Conservation (phyloP, 2,113 vertebrate genomes). For the Cricetomys ansorgei region DNA sequence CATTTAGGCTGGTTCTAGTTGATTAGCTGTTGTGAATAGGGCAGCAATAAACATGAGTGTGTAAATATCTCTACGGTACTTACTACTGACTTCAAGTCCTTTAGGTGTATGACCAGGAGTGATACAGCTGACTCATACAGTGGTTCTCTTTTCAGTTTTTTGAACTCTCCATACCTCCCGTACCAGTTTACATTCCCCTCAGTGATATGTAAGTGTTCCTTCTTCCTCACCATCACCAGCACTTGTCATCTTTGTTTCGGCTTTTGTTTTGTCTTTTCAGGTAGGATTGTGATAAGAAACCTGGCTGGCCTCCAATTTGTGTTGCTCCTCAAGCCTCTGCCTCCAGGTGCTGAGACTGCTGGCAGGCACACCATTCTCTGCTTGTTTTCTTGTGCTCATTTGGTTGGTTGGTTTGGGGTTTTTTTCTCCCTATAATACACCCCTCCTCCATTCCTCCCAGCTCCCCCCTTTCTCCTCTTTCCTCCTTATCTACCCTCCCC, state of each 20-base stretch:
- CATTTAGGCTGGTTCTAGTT: neutral
- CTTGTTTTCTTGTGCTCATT: no score
- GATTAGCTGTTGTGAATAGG: neutral
- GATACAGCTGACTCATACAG: fast-evolving
- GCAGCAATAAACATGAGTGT: neutral
- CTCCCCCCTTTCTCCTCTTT: no score
- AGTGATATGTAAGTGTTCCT: neutral
- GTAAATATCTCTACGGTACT: neutral
- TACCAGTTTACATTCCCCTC: neutral
- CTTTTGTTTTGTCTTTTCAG: neutral
- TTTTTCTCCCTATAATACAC: no score
- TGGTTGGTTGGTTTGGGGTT: no score
- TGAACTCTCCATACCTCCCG: neutral
- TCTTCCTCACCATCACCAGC: neutral
- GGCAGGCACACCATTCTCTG: neutral
- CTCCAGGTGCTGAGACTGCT: no score
- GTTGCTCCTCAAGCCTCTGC: neutral
- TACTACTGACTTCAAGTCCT: neutral
- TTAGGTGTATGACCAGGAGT: neutral
- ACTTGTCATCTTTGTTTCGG: neutral
- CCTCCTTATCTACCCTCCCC: no score
- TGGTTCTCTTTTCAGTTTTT: neutral
- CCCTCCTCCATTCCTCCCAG: no score
- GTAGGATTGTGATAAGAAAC: neutral
- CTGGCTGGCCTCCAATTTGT: neutral